Evolutionary conservation across 2,797 vertebrate genomes (phyloP), one percentile per base, ranked within the genome.

Genomic region (Phrynocephalus vlangalii): DNA sequence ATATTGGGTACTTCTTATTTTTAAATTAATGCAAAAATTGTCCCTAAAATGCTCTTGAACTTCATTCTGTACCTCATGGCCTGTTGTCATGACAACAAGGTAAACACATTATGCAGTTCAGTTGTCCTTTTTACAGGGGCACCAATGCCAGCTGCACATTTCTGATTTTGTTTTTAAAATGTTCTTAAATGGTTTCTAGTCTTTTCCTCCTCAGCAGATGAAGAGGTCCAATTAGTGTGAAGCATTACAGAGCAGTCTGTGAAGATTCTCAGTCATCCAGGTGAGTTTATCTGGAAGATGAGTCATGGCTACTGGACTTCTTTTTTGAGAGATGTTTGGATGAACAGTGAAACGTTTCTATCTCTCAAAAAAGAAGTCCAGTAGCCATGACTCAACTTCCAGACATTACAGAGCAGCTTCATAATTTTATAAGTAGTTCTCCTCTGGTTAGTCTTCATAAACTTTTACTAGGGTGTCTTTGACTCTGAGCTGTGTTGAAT

Each of bases 111-210:
- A 20, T 60, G 67, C 30, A 83, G 71, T n/a, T 60, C 1, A 28
- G 11, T 84, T 63, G 20, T 56, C 33, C 50, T 79, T 44, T 22
- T 63, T 71, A 63, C 50, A 76, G 67, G 30, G 20, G 67, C 28
- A 84, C n/a, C n/a, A 16, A 1, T 44, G 91, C 90, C 84, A 86
- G 89, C 84, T 92, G 90, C 83, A 84, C 88, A 91, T 90, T 92
- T 90, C 91, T 85, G 81, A 52, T 44, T 91, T 81, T 88, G 87
- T 88, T 92, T 92, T 91, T 91, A 94, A 92, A 80, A 1, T 5
- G 81, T 11, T n/a, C 93, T 91, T 82, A 93, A 91, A 89, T 6
- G 71, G 67, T 83, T 91, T 91, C 30, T n/a, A 56, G 18, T 2
- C 28, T 88, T 82, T 78, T 44, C 38, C 82, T 92, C 84, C 89